A percentile compares a stretch with the other conserved stretches of the same genome.
phyloP scores from a whole-genome alignment of 2,888 invertebrate species.

The Coelopa pilipes region DNA sequence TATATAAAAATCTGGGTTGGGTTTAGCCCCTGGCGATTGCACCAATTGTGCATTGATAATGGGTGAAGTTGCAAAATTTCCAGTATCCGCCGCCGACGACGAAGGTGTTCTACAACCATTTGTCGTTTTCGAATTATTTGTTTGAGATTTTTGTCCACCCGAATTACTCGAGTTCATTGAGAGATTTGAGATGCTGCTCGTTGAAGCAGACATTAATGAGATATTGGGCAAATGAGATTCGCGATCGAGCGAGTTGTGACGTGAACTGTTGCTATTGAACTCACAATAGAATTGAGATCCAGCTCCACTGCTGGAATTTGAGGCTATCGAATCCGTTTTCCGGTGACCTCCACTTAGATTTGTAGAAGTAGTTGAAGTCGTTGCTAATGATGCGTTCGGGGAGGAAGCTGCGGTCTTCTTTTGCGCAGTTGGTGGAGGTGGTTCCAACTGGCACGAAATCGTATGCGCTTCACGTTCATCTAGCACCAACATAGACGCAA shows the following conservation, averaged over 20 bases:
- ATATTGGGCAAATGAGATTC: slow-evolving; percentile 76
- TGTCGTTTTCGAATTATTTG: slow-evolving; percentile 60
- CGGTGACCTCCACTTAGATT: slow-evolving; percentile 70
- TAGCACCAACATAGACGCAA: slow-evolving; percentile 88
- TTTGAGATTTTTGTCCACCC: slow-evolving; percentile 68
- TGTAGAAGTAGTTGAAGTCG: slow-evolving; percentile 51
- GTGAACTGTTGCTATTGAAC: slow-evolving; percentile 70
- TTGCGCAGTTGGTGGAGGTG: slow-evolving; percentile 69
- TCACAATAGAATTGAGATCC: slow-evolving; percentile 91
- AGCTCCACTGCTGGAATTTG: slow-evolving; percentile 85
- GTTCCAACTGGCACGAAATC: slow-evolving; percentile 89
- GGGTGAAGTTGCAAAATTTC: slow-evolving; percentile 59
- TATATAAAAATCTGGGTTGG: slow-evolving; percentile 72
- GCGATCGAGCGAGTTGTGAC: slow-evolving; percentile 83
- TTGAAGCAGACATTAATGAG: slow-evolving; percentile 65
- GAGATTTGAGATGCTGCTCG: slow-evolving; percentile 71
- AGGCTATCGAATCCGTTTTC: slow-evolving; percentile 91
- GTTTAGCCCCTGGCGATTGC: slow-evolving; percentile 54
- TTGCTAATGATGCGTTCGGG: slow-evolving; percentile 54
- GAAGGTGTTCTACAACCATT: slow-evolving; percentile 58
- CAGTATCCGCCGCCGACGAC: slow-evolving; percentile 67
- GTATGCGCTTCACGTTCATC: slow-evolving; percentile 93
- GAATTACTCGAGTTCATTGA: slow-evolving; percentile 83
- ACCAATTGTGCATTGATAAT: slow-evolving; percentile 66
- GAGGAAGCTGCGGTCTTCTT: slow-evolving; percentile 51